Conservation (phyloP, 2,113 vertebrate genomes). For the Phylloscopus trochilus region DNA sequence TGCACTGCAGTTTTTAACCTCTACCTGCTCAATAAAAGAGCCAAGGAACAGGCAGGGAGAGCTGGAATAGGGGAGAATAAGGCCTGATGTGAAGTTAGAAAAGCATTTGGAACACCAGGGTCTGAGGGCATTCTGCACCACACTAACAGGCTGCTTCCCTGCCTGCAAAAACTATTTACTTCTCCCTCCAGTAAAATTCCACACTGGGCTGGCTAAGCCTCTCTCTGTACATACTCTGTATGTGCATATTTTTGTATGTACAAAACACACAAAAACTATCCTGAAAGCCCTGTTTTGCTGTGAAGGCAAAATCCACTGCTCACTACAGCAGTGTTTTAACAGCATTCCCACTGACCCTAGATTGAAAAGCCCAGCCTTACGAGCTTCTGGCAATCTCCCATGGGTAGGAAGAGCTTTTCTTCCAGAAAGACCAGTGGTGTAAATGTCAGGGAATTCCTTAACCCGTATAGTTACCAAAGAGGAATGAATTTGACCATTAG, state of each 20-base stretch:
- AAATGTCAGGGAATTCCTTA: neutral
- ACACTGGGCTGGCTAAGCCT: neutral
- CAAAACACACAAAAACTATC: neutral
- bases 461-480: neutral
- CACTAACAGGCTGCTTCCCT: neutral
- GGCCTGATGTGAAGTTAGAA: neutral
- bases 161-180: neutral
- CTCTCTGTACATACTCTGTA: neutral
- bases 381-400: neutral
- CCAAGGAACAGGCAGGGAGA: neutral
- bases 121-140: neutral
- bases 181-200: slow-evolving; percentile 22
- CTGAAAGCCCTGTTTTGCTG: neutral
- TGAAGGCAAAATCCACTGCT: neutral
- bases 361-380: neutral
- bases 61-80: neutral
- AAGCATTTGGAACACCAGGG: neutral
- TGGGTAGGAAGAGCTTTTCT: neutral
- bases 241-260: neutral
- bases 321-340: neutral
- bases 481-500: neutral
- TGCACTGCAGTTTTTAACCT: neutral
- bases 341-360: neutral
- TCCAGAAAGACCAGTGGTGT: neutral
- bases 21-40: neutral